A percentile compares a stretch with the other conserved stretches of the same genome.
Evolutionary conservation across 2,113 vertebrate species (phyloP).

Genomic region (Eidolon helvum): DNA sequence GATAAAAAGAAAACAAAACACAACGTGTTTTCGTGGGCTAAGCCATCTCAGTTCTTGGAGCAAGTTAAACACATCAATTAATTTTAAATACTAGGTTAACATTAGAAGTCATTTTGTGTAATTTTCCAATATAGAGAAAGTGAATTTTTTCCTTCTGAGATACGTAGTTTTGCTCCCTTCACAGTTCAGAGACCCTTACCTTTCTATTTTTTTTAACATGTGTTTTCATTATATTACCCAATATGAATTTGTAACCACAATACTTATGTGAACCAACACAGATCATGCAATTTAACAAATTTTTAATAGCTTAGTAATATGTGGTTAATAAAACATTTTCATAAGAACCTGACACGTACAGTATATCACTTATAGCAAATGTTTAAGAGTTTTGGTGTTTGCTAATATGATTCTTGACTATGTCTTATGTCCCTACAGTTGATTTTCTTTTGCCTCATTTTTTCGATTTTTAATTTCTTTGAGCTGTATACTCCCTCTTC

Average conservation of each 20-base stretch:
- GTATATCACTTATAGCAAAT: neutral
- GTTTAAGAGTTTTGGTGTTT: conserved; percentile 9
- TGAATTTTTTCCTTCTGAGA: neutral
- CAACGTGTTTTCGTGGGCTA: neutral
- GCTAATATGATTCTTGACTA: neutral
- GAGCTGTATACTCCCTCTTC: neutral
- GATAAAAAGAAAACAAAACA: neutral
- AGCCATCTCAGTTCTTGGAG: neutral
- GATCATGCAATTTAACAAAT: neutral
- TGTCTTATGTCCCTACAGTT: neutral
- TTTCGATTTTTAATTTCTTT: conserved; percentile 26
- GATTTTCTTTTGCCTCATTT: neutral
- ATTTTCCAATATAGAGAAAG: neutral
- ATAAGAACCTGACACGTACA: neutral
- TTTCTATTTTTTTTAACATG: neutral
- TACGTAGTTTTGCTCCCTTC: neutral
- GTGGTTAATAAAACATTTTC: neutral
- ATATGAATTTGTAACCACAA: neutral
- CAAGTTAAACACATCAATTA: neutral
- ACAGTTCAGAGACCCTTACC: neutral
- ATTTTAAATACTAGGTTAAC: conserved; percentile 12
- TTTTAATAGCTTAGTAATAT: neutral
- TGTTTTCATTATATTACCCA: conserved; percentile 28
- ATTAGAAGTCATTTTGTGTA: conserved; percentile 8
- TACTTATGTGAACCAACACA: neutral